Evolutionary conservation across 2,113 vertebrate species (phyloP), one percentile per base, ranked within the genome.

Genomic region (Vidua chalybeata): DNA sequence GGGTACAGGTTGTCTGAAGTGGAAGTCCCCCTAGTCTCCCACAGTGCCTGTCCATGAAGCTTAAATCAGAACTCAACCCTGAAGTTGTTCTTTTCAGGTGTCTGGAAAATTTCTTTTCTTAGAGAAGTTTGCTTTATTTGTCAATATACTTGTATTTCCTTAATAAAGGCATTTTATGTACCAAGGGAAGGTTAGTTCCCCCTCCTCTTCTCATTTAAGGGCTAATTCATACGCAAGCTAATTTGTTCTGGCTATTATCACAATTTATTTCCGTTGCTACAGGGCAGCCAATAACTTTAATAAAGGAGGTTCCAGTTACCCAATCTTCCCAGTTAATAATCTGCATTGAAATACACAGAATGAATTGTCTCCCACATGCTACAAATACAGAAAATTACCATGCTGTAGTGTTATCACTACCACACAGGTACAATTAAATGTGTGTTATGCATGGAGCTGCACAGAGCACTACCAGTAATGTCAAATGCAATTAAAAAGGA

Each of bases 221-320:
- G 86, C 95, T 96, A 96, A 97, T 97, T 96, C 93, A 93, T 92
- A 96, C 20, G 41, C 90, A 77, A 94, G 93, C 95, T 97, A 97
- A 97, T 97, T 97, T 97, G 97, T 97, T 97, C 97, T 96, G 95
- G 94, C 96, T 96, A 97, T 97, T 97, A 97, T 96, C 94, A 95
- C 94, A 96, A 96, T 97, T 96, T 96, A 97, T 97, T 97, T 96
- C 93, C 2, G 0, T 96, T 87, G 94, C 96, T 93, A 96, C 93
- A 93, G 93, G 95, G 95, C 96, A 96, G 95, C 95, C 95, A 97
- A 96, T 97, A 97, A 96, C 90, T 95, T 97, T 97, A 97, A 96
- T 97, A 97, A 97, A 96, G 92, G 96, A 97, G 90, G 93, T 92
- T 97, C 94, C 95, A 96, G 95, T 96, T 93, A 96, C 94, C 95